These are phyloP conservation scores for Mesembrinibis cayennensis DNA, from an alignment of 2,113 vertebrate species.

Conservation along the genomic window DNA sequence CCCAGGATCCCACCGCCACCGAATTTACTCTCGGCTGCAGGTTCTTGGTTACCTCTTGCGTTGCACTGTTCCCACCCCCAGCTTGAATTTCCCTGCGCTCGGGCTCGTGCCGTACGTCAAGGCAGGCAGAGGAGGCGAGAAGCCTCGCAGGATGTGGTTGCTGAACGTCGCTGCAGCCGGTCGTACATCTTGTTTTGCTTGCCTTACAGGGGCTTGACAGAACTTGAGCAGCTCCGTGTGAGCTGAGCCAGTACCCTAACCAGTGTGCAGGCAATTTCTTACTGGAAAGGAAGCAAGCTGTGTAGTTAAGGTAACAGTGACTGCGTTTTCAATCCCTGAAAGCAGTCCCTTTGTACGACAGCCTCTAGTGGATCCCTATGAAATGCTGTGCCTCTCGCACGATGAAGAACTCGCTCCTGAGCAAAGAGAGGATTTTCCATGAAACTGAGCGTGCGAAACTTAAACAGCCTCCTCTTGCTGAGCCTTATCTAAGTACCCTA, in stretches of 20 bases:
- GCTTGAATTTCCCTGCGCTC: fast-evolving
- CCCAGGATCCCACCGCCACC: not conserved
- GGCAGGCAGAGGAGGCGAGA: not conserved
- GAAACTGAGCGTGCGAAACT: not conserved
- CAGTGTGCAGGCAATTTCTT: not conserved
- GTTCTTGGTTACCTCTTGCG: not conserved
- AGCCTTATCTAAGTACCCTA: not conserved
- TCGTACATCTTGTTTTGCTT: not conserved
- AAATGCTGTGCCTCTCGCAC: not conserved
- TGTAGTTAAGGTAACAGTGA: not conserved
- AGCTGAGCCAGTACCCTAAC: not conserved
- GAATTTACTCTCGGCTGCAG: not conserved
- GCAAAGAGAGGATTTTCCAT: not conserved
- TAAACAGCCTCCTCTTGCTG: not conserved
- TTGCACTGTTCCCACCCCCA: not conserved
- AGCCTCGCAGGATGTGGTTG: not conserved
- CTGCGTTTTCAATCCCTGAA: not conserved
- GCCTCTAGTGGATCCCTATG: not conserved
- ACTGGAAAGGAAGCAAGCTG: not conserved
- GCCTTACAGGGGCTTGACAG: not conserved
- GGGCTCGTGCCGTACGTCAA: fast-evolving
- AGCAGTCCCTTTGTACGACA: not conserved
- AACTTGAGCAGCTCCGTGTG: fast-evolving
- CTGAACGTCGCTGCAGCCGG: fast-evolving
- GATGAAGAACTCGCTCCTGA: fast-evolving